Conservation (phyloP, 1,140 invertebrate species). For the Cotesia glomerata region DNA sequence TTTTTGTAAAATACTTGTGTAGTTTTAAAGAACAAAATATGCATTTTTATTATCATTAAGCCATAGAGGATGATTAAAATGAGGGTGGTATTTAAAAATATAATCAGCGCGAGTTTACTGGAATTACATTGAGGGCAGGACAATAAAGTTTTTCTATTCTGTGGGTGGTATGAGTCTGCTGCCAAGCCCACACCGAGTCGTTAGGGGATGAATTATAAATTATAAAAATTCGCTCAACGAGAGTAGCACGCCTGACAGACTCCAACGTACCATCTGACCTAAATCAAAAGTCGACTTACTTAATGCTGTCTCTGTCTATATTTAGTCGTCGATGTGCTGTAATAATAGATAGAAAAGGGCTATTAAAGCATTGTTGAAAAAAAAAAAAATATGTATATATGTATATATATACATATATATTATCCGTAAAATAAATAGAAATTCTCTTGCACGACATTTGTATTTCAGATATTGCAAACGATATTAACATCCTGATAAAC, state of each 20-base stretch:
- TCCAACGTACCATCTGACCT: background rate
- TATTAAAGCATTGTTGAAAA: background rate
- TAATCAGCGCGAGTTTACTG: background rate
- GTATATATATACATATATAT: background rate
- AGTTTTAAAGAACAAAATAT: too few species aligned
- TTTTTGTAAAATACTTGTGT: too few species aligned
- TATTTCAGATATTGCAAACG: constrained; percentile 13
- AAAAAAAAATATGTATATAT: background rate
- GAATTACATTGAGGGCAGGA: background rate
- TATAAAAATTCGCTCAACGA: constrained; percentile 6
- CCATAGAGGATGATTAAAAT: background rate
- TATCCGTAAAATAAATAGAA: background rate
- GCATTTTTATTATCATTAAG: background rate
- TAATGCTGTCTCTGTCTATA: background rate
- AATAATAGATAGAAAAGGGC: constrained; percentile 7
- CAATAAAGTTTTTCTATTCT: background rate
- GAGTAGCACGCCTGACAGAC: constrained; percentile 11
- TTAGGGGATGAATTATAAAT: constrained; percentile 19
- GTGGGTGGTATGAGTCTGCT: background rate
- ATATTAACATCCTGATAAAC: constrained; percentile 12
- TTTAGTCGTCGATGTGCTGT: background rate
- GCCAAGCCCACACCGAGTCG: constrained; percentile 3
- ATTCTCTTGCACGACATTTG: background rate
- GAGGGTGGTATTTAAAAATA: too few species aligned
- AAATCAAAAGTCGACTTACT: background rate